Base-by-base conservation (phyloP, 2,888 invertebrate species). In the Omphaloscelis lunosa region DNA sequence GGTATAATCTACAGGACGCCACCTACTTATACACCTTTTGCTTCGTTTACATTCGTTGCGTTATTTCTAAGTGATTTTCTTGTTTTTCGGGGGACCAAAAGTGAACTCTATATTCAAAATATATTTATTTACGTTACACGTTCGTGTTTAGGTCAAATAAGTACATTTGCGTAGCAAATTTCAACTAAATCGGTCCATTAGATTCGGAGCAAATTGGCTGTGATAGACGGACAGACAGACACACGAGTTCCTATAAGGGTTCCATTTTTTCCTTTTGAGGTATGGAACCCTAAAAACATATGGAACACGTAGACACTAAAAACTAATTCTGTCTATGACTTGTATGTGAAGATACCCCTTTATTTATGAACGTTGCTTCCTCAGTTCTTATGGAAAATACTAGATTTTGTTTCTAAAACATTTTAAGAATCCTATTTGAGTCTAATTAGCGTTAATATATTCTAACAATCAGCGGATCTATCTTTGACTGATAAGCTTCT, bases 401-500 rank as follows among this genome's bases (percentile, higher is more conserved):
- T 66, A 63, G 48, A 62, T 23, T 63, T 70, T 39, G 17, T 72
- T 71, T 68, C 45, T 48, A 12, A 71, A 72, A 61, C 3, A 73
- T 77, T 75, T 53, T 8, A 29, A 62, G 41, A 73, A 73, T 77
- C 15, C 53, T 45, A 70, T 79, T 61, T 12, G n/a, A 9, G 58
- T 59, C 61, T 82, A 88, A 88, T 88, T 88, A 76, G 61, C 56
- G 61, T 48, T 77, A 79, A 86, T 88, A 82, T 82, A 86, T 82
- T 73, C 79, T 56, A 75, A 75, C 73, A 70, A 88, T 86, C 86
- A 72, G 69, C 8, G 51, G 39, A 85, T 77, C 58, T 87, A 82
- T 85, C 82, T 88, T 87, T 86, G 75, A 77, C 88, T 76, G 88
- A 86, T 86, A 86, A 86, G 79, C 71, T 69, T 82, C 59, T 75